Evolutionary conservation across 2,797 vertebrate species (phyloP).

Genomic region (Chanos chanos): DNA sequence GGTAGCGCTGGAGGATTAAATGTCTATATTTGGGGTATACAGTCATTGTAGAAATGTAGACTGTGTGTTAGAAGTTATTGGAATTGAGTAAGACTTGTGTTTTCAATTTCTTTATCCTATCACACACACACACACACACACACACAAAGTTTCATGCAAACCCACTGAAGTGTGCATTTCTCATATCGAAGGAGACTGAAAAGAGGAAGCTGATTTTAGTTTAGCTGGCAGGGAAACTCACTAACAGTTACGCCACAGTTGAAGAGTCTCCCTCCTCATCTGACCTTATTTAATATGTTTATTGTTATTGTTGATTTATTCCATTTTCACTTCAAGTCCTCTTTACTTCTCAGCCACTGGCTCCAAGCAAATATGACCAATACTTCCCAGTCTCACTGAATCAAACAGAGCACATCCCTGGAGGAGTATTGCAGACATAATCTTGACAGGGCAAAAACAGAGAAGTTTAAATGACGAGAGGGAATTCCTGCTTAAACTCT

Average conservation of each 20-base stretch:
- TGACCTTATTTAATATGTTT: background rate
- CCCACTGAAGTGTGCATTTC: slow-evolving; percentile 17
- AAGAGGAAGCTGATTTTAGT: slow-evolving; percentile 33
- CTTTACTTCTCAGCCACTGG: slow-evolving; percentile 20
- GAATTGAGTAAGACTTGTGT: too few relatives aligned
- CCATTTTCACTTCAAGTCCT: slow-evolving; percentile 18
- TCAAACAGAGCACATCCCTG: slow-evolving; percentile 24
- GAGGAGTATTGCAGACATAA: slow-evolving; percentile 48
- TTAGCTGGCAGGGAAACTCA: slow-evolving; percentile 39
- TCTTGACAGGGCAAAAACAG: background rate
- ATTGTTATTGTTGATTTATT: background rate
- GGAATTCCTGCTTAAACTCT: too few relatives aligned
- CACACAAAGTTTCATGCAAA: slow-evolving; percentile 37
- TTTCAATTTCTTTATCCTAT: too few relatives aligned
- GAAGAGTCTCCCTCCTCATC: slow-evolving; percentile 31
- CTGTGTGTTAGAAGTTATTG: too few relatives aligned
- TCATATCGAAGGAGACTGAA: slow-evolving; percentile 17
- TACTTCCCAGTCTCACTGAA: background rate
- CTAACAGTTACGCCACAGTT: slow-evolving; percentile 8
- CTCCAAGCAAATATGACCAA: background rate
- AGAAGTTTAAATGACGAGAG: background rate
- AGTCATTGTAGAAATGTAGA: too few relatives aligned
- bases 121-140: too few relatives aligned
- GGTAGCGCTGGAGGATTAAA: too few relatives aligned
- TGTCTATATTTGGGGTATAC: too few relatives aligned